Evolutionary conservation across 1,140 invertebrate genomes (phyloP), one percentile per base, ranked within the genome.

Genomic region (Lordiphosa stackelbergi): DNA sequence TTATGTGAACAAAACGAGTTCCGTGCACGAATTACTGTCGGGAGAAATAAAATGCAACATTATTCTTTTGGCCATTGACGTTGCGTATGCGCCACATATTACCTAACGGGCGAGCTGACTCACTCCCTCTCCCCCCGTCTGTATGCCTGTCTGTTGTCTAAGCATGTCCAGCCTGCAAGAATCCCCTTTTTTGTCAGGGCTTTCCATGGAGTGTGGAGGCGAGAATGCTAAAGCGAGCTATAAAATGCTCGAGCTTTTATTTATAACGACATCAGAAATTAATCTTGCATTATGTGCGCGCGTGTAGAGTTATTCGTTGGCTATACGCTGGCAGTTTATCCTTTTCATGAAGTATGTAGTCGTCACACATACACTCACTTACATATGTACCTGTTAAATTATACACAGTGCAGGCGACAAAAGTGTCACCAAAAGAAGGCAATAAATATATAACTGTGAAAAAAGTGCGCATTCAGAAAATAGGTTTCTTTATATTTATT

Each of bases 231-330:
- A 54, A 48, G 51, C 58, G 54, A 57, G 68, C 66, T 81, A 69
- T 71, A 75, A 81, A 81, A 83, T 81, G 73, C 77, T 69, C 54
- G 41, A 57, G 72, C 77, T 83, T 75, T 83, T 81, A 83, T 81
- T 81, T 81, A 83, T 81, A 75, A 77, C 72, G 77, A 83, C 72
- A 69, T 81, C 77, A 81, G 64, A 83, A 83, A 81, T 81, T 83
- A 81, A 81, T 81, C 77, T 83, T 83, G 73, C 69, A 83, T 83
- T 72, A 81, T 83, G 77, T 81, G 60, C 48, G 66, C 66, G 66
- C 58, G 61, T 61, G 74, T 47, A 63, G 61, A 66, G 54, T 59
- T 66, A 46, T 65, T 65, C 62, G 53, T 63, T 41, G 54, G 37
- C 58, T 43, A 46, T 59, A 59, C 41, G 38, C 16, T 34, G 34